phyloP scores from a whole-genome alignment of 2,797 vertebrate genomes.

The Mormyrops boulengeri region DNA sequence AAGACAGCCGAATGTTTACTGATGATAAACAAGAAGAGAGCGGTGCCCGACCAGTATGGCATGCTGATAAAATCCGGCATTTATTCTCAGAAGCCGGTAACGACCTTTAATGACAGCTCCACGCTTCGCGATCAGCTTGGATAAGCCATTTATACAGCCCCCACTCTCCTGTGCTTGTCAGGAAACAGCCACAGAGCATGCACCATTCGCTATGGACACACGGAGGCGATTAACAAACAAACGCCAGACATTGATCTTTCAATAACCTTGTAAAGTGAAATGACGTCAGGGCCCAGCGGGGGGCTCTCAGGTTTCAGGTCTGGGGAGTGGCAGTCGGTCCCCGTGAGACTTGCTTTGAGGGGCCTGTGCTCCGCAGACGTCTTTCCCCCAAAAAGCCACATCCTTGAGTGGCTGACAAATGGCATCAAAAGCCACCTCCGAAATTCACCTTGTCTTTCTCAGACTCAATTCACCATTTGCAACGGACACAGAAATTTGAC shows the following conservation, averaged over 20 bases:
- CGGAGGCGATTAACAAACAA: background rate
- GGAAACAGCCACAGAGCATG: background rate
- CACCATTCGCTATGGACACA: background rate
- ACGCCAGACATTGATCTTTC: background rate
- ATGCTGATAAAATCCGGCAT: background rate
- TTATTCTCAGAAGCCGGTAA: background rate
- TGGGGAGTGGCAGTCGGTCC: background rate
- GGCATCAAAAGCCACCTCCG: background rate
- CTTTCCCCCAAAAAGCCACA: background rate
- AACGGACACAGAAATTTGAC: background rate
- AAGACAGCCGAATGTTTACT: background rate
- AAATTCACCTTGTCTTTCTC: background rate
- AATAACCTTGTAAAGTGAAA: constrained; percentile 7
- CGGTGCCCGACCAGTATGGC: no score
- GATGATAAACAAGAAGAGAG: background rate
- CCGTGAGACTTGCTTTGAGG: background rate
- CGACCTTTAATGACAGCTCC: background rate
- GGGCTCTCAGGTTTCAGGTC: background rate
- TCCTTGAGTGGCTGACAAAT: background rate
- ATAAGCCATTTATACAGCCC: background rate
- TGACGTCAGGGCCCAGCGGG: background rate
- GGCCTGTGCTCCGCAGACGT: background rate
- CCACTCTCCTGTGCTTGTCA: background rate
- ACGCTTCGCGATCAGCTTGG: background rate
- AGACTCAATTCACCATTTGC: background rate